Percentiles rank a stretch among this genome's conserved stretches.
Evolutionary conservation across 2,888 invertebrate genomes (phyloP).

Genomic region (Ptilodon capucinus): DNA sequence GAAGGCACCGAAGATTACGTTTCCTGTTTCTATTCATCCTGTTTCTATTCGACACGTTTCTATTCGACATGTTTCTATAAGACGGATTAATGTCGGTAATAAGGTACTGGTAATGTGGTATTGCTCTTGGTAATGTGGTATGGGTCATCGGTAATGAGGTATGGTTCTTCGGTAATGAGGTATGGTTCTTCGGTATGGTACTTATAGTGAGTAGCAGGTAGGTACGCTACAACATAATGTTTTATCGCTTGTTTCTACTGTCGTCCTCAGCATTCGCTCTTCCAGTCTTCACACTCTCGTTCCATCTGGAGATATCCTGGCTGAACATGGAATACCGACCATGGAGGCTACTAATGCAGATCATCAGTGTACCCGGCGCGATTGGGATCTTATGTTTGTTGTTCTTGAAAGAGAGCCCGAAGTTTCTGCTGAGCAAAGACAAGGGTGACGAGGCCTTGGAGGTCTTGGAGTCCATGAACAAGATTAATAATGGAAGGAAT

Average conservation of each 20-base stretch:
- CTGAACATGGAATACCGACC: constrained; percentile 83
- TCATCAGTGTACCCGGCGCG: constrained; percentile 84
- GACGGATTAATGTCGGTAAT: too few species aligned
- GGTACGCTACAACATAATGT: too few species aligned
- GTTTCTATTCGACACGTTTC: too few species aligned
- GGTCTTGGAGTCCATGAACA: constrained; percentile 49
- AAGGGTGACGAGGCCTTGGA: constrained; percentile 79
- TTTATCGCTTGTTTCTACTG: not conserved
- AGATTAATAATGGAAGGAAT: constrained; percentile 45
- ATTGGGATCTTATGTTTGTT: constrained; percentile 80
- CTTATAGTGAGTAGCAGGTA: too few species aligned
- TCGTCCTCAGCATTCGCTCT: constrained; percentile 52
- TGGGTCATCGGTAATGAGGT: too few species aligned
- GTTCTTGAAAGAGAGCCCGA: constrained; percentile 88
- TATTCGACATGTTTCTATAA: too few species aligned
- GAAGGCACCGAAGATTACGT: too few species aligned
- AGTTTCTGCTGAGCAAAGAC: constrained; percentile 86
- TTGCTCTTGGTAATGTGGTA: too few species aligned
- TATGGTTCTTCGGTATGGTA: too few species aligned
- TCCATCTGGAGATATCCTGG: constrained; percentile 58
- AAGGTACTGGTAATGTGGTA: too few species aligned
- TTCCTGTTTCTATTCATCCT: too few species aligned
- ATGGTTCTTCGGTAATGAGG: too few species aligned
- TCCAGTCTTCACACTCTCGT: constrained; percentile 50
- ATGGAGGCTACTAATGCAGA: constrained; percentile 87